Conservation (phyloP, 2,888 invertebrate genomes). For the Netelia virgata region DNA sequence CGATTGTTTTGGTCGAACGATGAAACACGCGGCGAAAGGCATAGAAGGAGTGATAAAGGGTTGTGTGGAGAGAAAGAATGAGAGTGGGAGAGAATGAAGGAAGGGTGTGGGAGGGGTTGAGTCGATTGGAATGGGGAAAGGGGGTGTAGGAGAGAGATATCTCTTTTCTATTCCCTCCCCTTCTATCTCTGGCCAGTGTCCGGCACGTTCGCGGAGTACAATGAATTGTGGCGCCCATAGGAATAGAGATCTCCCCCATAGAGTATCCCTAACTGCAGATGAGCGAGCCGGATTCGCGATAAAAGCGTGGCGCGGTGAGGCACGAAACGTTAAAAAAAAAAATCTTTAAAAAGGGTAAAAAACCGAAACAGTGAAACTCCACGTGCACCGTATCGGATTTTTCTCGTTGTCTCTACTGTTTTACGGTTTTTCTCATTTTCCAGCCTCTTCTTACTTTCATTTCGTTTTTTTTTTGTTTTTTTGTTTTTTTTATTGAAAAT, state of each 20-base stretch:
- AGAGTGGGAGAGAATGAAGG: constrained; percentile 11
- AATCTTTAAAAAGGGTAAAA: background rate
- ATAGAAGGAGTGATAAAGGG: constrained; percentile 21
- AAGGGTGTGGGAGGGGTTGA: background rate
- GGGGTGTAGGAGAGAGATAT: constrained; percentile 1
- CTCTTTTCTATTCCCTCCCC: background rate
- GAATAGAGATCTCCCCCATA: constrained; percentile 45
- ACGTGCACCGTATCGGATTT: constrained; percentile 52
- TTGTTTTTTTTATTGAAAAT: constrained; percentile 49
- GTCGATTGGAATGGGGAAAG: background rate
- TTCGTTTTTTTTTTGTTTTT: background rate
- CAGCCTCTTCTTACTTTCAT: background rate
- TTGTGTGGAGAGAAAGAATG: background rate
- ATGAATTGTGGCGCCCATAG: constrained; percentile 66
- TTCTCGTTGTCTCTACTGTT: constrained; percentile 53
- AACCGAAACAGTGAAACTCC: constrained; percentile 14
- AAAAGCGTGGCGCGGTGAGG: constrained; percentile 33
- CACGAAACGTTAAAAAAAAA: constrained; percentile 31
- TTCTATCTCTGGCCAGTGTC: constrained; percentile 15
- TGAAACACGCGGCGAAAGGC: constrained; percentile 7
- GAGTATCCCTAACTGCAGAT: constrained; percentile 45
- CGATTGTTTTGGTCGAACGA: constrained; percentile 17
- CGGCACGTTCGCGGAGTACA: constrained; percentile 43
- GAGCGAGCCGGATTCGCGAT: constrained; percentile 53
- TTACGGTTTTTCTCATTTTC: constrained; percentile 27